Evolutionary conservation across 2,113 vertebrate genomes (phyloP), one percentile per base, ranked within the genome.

Genomic region (Gobius niger): DNA sequence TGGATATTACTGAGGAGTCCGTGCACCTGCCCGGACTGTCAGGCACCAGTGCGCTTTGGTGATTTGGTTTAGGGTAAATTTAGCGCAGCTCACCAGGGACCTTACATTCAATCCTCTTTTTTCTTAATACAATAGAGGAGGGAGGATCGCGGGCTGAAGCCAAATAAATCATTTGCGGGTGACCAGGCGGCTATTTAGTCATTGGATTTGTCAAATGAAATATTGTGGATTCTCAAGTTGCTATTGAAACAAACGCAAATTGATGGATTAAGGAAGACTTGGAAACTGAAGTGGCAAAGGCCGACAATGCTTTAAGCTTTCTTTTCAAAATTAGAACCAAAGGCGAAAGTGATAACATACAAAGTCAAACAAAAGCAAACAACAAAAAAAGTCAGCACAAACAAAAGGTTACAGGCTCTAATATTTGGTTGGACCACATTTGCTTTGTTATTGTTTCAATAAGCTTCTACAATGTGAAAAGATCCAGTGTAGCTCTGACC

Each of bases 21-120:
- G 68, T 74, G 70, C 88, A 84, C 86, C 90, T 90, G 85, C 80
- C 78, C 76, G 72, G 81, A 85, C 89, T 88, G 88, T 89, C 86
- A 90, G 90, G 90, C 90, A 87, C 89, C 87, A 85, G 84, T 84
- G 86, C 83, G 81, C 85, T 91, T 90, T 83, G 86, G 82, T 89
- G 89, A 90, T 92, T 89, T 90, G 86, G 90, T 90, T 92, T 85
- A 87, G 89, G 86, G 86, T 87, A 91, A 91, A 92, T 92, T 92
- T 91, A 90, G 86, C 87, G 81, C 84, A 83, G 64, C 77, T 82
- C 83, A 63, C 87, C 64, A 69, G 89, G 87, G 89, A 88, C 83
- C 80, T 79, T 78, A 86, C 88, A 88, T 92, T 87, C 85, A 89
- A 91, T 91, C 88, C 78, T 82, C 70, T 76, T 85, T 76, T 85